A percentile compares a stretch with the other conserved stretches of the same genome.
These are phyloP conservation scores for Apis dorsata DNA, from an alignment of 1,140 invertebrate species.

Conservation along the genomic window DNA sequence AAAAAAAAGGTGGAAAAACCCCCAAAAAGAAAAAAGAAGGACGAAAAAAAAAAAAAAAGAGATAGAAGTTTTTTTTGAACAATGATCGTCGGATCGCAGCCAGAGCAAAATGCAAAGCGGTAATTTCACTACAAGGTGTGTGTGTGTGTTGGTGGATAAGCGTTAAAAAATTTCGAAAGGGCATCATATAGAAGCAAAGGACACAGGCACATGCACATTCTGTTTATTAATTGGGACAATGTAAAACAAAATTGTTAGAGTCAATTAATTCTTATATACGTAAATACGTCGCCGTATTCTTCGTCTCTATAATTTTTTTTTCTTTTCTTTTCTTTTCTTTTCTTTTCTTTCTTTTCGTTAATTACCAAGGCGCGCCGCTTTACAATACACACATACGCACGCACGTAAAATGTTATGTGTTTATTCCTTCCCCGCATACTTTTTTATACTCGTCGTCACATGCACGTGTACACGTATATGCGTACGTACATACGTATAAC, in stretches of 20 bases:
- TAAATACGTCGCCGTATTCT: slow-evolving; percentile 60
- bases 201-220: slow-evolving; percentile 81
- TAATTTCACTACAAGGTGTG: slow-evolving; percentile 54
- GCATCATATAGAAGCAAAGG: slow-evolving; percentile 74
- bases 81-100: slow-evolving; percentile 56
- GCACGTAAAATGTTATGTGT: slow-evolving; percentile 38
- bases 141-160: slow-evolving; percentile 49
- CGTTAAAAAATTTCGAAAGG: slow-evolving; percentile 64
- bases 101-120: slow-evolving; percentile 66
- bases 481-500: slow-evolving; percentile 26
- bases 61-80: slow-evolving; percentile 18
- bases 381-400: slow-evolving; percentile 59
- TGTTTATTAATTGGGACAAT: slow-evolving; percentile 80
- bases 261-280: slow-evolving; percentile 66
- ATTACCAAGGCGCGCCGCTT: slow-evolving; percentile 55
- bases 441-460: not conserved
- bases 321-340: not conserved
- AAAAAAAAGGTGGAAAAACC: not conserved
- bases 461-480: slow-evolving; percentile 11
- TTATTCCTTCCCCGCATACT: not conserved
- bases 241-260: slow-evolving; percentile 76
- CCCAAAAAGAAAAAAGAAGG: slow-evolving; percentile 30
- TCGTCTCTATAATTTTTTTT: slow-evolving; percentile 39
- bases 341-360: slow-evolving; percentile 37
- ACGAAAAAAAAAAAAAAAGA: slow-evolving; percentile 37